Evolutionary conservation across 1,140 invertebrate genomes (phyloP), one percentile per base, ranked within the genome.

Genomic region (Scaptomyza pallida): DNA sequence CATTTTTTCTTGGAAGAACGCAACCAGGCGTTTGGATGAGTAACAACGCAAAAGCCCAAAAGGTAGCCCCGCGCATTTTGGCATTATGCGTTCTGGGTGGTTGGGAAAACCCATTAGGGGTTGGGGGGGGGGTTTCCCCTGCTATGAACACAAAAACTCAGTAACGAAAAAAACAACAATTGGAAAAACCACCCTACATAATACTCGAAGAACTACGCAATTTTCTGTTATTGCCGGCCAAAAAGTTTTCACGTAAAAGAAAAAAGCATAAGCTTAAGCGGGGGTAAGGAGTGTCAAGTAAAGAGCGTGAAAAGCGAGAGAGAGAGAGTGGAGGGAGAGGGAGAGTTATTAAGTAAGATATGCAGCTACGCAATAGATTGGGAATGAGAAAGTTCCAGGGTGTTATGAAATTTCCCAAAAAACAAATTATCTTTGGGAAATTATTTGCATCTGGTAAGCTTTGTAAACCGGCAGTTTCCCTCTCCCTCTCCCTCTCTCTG

Each of bases 201-300:
- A 6, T 8, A 37, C 21, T 10, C 44, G 41, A 26, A 78, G 41
- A 26, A 78, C 52, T 75, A 83, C 85, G 85, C 74, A 86, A 69
- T 82, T 88, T 75, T 57, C 21, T 82, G 51, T 89, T 86, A 70
- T 75, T 75, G 67, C 67, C 83, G 78, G 71, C 57, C 47, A 51
- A 54, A n/a, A 26, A 69, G 52, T 70, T 83, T 54, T 16, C 26
- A 45, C 37, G 35, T 13, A 17, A 70, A 64, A 50, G 30, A 43
- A 35, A 72, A 75, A 62, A 17, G 37, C 70, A 61, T 45, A 61
- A 74, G 61, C 59, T 56, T 41, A n/a, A 16, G n/a, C n/a, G n/a
- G 62, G 41, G 43, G 41, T 47, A 70, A 47, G 19, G 44, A 4
- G 15, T n/a, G 10, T 10, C 10, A 8, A n/a, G 1, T 30, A 10